phyloP scores from a whole-genome alignment of 2,888 invertebrate species.

The Cyclophora punctaria region DNA sequence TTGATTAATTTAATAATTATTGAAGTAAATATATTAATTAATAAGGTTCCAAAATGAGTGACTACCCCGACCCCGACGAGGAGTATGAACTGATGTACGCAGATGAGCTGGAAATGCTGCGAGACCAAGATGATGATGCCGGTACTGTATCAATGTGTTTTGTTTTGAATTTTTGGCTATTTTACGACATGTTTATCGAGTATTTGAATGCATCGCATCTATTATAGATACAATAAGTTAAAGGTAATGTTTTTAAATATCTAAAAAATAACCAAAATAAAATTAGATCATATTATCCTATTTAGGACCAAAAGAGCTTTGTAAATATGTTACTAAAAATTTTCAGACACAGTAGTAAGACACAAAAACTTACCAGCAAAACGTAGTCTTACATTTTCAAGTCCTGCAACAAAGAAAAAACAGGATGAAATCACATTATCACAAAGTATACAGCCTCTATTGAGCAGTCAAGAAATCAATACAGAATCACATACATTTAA shows the following conservation, averaged over 20 bases:
- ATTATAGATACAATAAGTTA: too few relatives aligned
- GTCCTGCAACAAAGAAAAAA: constrained; percentile 12
- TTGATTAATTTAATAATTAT: too few relatives aligned
- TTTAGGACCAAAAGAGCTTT: too few relatives aligned
- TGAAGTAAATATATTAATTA: not conserved
- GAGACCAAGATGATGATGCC: constrained; percentile 59
- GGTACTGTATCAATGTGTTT: constrained; percentile 22
- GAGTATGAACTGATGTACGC: constrained; percentile 82
- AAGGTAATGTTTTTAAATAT: too few relatives aligned
- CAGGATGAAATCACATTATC: constrained; percentile 15
- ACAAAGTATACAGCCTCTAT: constrained; percentile 18
- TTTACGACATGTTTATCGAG: too few relatives aligned
- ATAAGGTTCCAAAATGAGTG: constrained; percentile 36
- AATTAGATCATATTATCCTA: too few relatives aligned
- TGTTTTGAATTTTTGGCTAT: too few relatives aligned
- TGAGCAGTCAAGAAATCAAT: constrained; percentile 10
- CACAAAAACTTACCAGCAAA: constrained; percentile 48
- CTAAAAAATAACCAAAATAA: too few relatives aligned
- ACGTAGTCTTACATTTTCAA: constrained; percentile 61
- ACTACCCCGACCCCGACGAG: constrained; percentile 77
- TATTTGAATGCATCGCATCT: too few relatives aligned
- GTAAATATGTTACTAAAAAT: not conserved
- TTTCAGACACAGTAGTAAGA: constrained; percentile 37
- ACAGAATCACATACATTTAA: not conserved
- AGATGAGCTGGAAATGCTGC: constrained; percentile 79